Evolutionary conservation across 2,888 invertebrate genomes (phyloP).

Genomic region (Ichneumoninae sp.): DNA sequence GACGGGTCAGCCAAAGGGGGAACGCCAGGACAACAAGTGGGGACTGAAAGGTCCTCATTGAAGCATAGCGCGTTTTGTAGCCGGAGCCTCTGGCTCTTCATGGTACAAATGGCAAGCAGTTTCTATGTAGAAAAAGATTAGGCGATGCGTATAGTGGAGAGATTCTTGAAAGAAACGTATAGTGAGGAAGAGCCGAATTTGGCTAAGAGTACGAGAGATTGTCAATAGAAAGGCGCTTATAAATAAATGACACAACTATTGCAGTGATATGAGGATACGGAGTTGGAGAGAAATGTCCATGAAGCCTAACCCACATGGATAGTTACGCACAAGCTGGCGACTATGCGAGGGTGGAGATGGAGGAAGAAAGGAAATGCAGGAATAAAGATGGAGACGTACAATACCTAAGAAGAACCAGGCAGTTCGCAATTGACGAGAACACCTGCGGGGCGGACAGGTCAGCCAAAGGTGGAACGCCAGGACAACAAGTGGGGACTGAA

Average conservation of each 20-base stretch:
- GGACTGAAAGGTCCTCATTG: conserved; percentile 24
- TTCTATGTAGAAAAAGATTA: conserved; percentile 8
- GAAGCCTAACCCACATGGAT: too few species aligned
- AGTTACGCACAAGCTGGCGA: neutral
- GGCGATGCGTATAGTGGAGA: conserved; percentile 2
- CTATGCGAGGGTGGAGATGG: neutral
- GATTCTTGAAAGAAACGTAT: conserved; percentile 13
- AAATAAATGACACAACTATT: neutral
- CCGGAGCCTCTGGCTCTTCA: neutral
- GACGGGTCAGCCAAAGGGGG: neutral
- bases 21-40: neutral
- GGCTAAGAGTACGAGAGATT: conserved; percentile 22
- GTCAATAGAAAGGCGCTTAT: conserved; percentile 57
- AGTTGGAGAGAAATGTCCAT: conserved; percentile 30
- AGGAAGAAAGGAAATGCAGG: too few species aligned
- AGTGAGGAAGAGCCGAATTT: conserved; percentile 33
- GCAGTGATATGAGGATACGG: neutral
- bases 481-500: neutral
- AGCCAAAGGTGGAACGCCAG: neutral
- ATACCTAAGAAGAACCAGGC: neutral
- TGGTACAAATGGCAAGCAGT: neutral
- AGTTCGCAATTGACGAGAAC: neutral
- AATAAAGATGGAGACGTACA: neutral
- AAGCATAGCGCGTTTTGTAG: conserved; percentile 3
- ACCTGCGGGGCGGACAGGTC: neutral